Evolutionary conservation across 2,797 vertebrate species (phyloP), one percentile per base, ranked within the genome.

Genomic region (Sebastes minor): DNA sequence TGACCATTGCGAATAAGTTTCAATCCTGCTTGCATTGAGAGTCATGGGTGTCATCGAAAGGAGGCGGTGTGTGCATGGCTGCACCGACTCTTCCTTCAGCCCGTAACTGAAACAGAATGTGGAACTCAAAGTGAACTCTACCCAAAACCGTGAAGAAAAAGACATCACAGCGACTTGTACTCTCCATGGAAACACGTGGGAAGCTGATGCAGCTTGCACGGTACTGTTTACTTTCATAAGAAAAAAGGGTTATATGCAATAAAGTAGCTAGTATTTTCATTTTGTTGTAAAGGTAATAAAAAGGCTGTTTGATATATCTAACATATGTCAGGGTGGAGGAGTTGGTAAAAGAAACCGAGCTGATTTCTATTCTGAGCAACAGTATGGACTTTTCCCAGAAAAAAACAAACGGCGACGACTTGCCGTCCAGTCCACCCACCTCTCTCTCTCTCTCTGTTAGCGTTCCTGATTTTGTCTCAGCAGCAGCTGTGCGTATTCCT

Each of bases 401-500:
- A 69, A 75, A 23, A n/a, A n/a, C n/a, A n/a, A 81, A 82, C 32
- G n/a, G 66, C 56, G 18, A 55, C 30, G 3, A 57, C 85, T 69
- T 16, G 16, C 76, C 1, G 3, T 76, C n/a, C 65, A 61, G 57
- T 81, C 76, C 83, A 71, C 71, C 76, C 80, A 87, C 87, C 22
- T 42, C 33, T 42, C 13, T 38, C 79, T 85, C 69, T 72, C 60
- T 66, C 57, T 46, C 71, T 71, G 5, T 60, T 25, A 53, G 42
- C 66, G 6, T 78, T 85, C 69, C 64, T 55, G 52, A 79, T 87
- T 84, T 79, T 22, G 28, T 86, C 83, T 89, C 72, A 78, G 78
- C 74, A 84, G 92, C 92, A 92, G 90, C 92, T 93, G 91, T 88
- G 88, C 62, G n/a, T 71, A 74, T 81, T 88, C 74, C 74, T 92